Conservation (phyloP, 2,113 vertebrate species). For the Mormyrus iriodes region DNA sequence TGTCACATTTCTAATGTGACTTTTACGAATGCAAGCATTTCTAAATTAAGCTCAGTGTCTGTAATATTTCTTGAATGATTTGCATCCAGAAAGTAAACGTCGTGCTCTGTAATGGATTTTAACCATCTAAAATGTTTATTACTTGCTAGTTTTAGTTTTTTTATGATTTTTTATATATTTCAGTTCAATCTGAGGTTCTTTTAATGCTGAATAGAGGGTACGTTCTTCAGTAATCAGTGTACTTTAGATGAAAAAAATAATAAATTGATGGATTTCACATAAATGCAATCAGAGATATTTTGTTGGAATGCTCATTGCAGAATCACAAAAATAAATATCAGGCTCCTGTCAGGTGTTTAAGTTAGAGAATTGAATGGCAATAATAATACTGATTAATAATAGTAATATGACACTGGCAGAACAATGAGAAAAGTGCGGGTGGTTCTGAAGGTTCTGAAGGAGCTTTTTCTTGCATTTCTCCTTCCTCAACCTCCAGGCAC, state of each 20-base stretch:
- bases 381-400: background rate
- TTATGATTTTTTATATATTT: too few species aligned
- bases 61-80: too few species aligned
- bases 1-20: too few species aligned
- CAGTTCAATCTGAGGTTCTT: too few species aligned
- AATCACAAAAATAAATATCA: background rate
- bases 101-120: too few species aligned
- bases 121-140: too few species aligned
- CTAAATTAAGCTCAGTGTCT: too few species aligned
- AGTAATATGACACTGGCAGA: background rate
- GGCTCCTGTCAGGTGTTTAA: background rate
- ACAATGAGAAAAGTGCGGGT: background rate
- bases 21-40: too few species aligned
- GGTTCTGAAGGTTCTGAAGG: background rate
- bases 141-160: too few species aligned
- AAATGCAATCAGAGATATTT: background rate
- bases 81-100: too few species aligned
- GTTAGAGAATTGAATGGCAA: background rate
- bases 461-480: background rate
- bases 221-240: background rate
- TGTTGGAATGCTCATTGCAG: background rate
- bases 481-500: background rate
- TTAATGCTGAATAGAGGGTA: too few species aligned
- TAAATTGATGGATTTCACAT: background rate
- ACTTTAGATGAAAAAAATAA: background rate